Evolutionary conservation across 2,888 invertebrate species (phyloP).

Genomic region (Campoplex capitator): DNA sequence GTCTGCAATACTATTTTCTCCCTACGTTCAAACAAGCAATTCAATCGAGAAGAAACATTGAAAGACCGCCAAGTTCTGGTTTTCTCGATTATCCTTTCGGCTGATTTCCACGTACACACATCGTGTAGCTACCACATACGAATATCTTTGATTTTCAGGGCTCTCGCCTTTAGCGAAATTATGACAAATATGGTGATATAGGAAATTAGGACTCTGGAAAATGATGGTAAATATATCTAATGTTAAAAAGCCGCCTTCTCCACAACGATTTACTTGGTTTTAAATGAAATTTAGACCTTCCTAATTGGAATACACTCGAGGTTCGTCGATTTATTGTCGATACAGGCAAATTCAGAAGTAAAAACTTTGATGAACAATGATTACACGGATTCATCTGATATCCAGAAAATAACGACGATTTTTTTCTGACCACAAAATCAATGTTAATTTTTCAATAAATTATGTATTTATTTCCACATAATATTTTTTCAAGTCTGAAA

Average conservation of each 20-base stretch:
- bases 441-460: not conserved
- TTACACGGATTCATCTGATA: not conserved
- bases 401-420: not conserved
- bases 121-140: not conserved
- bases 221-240: conserved; percentile 45
- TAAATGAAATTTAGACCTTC: conserved; percentile 61
- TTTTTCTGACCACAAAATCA: not conserved
- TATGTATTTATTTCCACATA: not conserved
- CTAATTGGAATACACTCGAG: conserved; percentile 35
- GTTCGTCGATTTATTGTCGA: conserved; percentile 1
- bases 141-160: conserved; percentile 62
- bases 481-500: not conserved
- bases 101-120: conserved; percentile 35
- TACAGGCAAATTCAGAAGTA: conserved; percentile 28
- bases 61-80: conserved; percentile 25
- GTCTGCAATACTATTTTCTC: conserved; percentile 37
- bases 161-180: conserved; percentile 61
- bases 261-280: conserved; percentile 31
- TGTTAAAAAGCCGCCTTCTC: conserved; percentile 52
- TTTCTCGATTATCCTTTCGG: conserved; percentile 64
- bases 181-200: conserved; percentile 65
- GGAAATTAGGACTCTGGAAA: conserved; percentile 62
- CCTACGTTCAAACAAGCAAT: conserved; percentile 50
- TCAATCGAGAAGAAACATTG: conserved; percentile 36
- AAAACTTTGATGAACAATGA: not conserved